Percentiles rank a stretch among this genome's conserved stretches.
Conservation (phyloP, 1,140 invertebrate species). For the Muscidifurax raptorellus region DNA sequence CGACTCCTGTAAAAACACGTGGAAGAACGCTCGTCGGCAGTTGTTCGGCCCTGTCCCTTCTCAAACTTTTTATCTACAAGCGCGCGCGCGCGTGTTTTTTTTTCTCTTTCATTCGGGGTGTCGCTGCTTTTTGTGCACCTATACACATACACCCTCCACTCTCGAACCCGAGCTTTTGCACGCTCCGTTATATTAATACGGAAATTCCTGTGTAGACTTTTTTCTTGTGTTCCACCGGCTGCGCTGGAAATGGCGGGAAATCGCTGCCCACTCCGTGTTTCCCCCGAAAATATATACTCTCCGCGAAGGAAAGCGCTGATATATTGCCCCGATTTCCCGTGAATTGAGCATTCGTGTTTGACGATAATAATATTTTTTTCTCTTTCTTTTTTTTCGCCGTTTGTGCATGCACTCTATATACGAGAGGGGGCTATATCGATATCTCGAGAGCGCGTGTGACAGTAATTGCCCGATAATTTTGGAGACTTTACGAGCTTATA, state of each 20-base stretch:
- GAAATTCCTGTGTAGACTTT: neutral
- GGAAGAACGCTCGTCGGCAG: constrained; percentile 23
- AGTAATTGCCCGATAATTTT: neutral
- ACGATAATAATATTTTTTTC: neutral
- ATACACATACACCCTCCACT: neutral
- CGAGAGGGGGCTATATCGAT: neutral
- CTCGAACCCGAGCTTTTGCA: neutral
- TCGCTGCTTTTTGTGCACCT: neutral
- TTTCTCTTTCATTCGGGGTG: neutral
- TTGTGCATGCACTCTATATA: no score
- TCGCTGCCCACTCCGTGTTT: neutral
- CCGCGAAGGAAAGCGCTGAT: no score
- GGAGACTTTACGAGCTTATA: neutral
- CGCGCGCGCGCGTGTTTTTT: constrained; percentile 5
- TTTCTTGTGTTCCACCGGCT: neutral
- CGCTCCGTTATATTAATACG: neutral
- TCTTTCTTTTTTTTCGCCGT: neutral
- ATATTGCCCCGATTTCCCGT: neutral
- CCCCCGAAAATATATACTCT: neutral
- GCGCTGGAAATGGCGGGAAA: neutral
- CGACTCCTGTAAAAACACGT: constrained; percentile 34
- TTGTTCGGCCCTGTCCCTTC: constrained; percentile 16
- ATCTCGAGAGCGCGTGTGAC: neutral
- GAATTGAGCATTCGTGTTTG: neutral
- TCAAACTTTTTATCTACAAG: constrained; percentile 13